Conservation (phyloP, 2,888 invertebrate genomes). For the Vesta saturnalis region DNA sequence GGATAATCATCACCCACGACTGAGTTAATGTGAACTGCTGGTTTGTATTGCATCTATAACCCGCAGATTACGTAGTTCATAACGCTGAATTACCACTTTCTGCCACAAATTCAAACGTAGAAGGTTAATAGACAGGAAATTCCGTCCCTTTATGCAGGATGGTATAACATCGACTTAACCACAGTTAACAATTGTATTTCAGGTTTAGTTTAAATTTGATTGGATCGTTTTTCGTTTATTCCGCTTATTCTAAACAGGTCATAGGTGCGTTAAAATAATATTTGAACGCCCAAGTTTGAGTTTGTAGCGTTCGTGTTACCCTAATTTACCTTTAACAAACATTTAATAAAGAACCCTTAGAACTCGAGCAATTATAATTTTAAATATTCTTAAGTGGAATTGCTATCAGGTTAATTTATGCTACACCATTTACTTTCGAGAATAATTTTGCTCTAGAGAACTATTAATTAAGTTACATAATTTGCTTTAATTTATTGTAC, state of each 20-base stretch:
- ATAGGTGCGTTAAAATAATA: too few relatives aligned
- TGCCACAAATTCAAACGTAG: conserved; percentile 35
- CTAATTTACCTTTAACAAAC: neutral
- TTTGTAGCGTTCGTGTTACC: too few relatives aligned
- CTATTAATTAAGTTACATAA: conserved; percentile 29
- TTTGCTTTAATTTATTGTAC: conserved; percentile 24
- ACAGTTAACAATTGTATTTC: neutral
- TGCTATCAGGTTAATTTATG: neutral
- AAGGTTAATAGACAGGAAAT: conserved; percentile 52
- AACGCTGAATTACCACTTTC: conserved; percentile 34
- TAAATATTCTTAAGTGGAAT: neutral
- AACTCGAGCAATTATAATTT: neutral
- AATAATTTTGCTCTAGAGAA: conserved; percentile 14
- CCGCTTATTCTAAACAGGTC: too few relatives aligned
- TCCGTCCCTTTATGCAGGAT: conserved; percentile 42
- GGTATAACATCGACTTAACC: neutral
- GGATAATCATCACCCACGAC: conserved; percentile 36
- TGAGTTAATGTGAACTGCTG: conserved; percentile 31
- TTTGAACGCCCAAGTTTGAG: too few relatives aligned
- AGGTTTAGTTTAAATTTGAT: neutral
- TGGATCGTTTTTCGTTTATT: too few relatives aligned
- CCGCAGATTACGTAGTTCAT: conserved; percentile 35
- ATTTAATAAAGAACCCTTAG: neutral
- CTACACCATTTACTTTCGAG: neutral
- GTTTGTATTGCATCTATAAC: conserved; percentile 20